Evolutionary conservation across 2,888 invertebrate species (phyloP), one percentile per base, ranked within the genome.

Genomic region (Oxyteleia sp.): DNA sequence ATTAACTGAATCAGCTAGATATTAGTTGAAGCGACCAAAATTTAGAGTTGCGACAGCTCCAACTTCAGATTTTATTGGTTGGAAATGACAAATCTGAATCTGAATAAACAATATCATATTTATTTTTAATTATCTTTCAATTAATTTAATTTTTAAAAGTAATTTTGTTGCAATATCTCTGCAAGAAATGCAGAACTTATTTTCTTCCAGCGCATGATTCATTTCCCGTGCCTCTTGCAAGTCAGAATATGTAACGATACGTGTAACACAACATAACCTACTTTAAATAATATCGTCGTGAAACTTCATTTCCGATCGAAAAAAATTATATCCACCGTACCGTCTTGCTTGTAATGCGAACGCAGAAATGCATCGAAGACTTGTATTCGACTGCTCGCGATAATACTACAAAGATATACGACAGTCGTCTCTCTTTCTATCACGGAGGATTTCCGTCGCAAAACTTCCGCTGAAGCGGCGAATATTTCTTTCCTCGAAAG

Each of bases 381-480:
- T 61, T 68, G 74, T 68, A 53, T 74, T 59, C 51, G 61, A 41
- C 38, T 63, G 26, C 41, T 64, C 41, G 43, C 41, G 59, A 80
- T 72, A 80, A 59, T 64, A 71, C 55, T 49, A 29, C 57, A 72
- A 66, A 59, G 72, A 72, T 72, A 64, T 61, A 69, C 79, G 47
- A 29, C 71, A 49, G 55, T 61, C 68, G 45, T 63, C 43, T 74
- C 68, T 64, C 76, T 76, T 76, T 82, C 82, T 72, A 78, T 72
- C 78, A 18, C 72, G 55, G 16, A 43, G 41, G 55, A 76, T 75
- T 84, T 76, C 76, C 76, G 57, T 63, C 72, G 69, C 80, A 78
- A 81, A 82, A 83, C 76, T 83, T 83, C 76, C 78, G 82, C 82
- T 83, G 80, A 80, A 81, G 55, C 78, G 41, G 85, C 85, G 83